phyloP scores from a whole-genome alignment of 2,888 invertebrate species.

The Bhutanitis thaidina region DNA sequence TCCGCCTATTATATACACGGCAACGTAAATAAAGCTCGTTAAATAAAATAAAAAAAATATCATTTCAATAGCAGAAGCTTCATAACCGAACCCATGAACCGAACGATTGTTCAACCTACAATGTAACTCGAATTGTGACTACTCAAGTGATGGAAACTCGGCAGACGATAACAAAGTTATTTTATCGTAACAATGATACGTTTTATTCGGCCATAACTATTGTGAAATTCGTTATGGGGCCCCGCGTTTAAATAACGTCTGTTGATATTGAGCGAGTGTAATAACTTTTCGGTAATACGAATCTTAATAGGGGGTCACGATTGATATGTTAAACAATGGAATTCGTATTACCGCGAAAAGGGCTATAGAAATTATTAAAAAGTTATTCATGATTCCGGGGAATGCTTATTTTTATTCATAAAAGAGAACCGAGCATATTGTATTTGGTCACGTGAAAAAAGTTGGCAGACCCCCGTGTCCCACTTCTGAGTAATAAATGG shows the following conservation, averaged over 20 bases:
- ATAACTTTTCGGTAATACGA: not conserved
- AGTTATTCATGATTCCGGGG: no score
- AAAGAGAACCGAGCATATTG: no score
- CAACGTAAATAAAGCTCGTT: no score
- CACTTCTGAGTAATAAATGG: no score
- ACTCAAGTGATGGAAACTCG: not conserved
- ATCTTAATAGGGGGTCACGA: not conserved
- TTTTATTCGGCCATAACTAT: conserved; percentile 14
- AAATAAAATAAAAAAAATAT: not conserved
- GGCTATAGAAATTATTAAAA: no score
- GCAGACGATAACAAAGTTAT: not conserved
- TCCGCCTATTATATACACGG: no score
- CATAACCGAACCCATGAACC: conserved; percentile 3
- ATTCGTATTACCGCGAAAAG: no score
- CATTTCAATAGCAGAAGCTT: conserved; percentile 8
- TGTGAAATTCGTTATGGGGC: conserved; percentile 4
- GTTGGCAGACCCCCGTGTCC: no score
- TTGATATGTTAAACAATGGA: no score
- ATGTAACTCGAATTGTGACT: conserved; percentile 3
- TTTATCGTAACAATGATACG: conserved; percentile 6
- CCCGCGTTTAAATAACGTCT: not conserved
- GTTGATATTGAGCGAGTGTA: not conserved
- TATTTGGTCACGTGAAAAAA: no score
- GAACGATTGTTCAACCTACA: conserved; percentile 12
- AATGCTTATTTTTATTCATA: no score